Conservation (phyloP, 2,888 invertebrate genomes). For the Campoplex capitator region DNA sequence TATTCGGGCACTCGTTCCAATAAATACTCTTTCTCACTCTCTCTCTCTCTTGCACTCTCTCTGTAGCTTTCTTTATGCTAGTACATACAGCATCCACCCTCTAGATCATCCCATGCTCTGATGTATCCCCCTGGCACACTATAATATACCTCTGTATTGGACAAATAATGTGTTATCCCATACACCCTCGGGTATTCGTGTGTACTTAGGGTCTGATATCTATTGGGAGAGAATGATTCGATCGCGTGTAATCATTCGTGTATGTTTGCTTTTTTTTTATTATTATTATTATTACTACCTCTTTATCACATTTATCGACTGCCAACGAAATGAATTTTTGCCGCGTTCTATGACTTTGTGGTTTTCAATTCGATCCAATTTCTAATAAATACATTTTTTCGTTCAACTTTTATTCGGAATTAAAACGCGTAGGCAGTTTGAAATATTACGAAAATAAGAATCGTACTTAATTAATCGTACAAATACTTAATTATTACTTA, state of each 20-base stretch:
- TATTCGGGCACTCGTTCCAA: conserved; percentile 49
- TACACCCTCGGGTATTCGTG: conserved; percentile 40
- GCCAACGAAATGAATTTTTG: background rate
- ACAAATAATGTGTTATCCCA: conserved; percentile 60
- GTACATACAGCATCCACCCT: conserved; percentile 39
- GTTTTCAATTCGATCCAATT: background rate
- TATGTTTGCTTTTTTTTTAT: conserved; percentile 12
- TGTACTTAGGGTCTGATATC: conserved; percentile 56
- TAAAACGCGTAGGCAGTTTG: background rate
- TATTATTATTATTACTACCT: background rate
- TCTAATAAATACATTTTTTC: background rate
- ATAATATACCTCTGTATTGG: conserved; percentile 51
- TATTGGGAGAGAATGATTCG: conserved; percentile 46
- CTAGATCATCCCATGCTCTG: conserved; percentile 42
- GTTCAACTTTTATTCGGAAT: background rate
- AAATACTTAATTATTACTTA: background rate
- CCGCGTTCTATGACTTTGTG: background rate
- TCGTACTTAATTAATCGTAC: too few species aligned
- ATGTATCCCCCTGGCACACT: conserved; percentile 37
- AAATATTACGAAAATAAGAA: background rate
- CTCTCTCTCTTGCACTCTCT: background rate
- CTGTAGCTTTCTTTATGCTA: conserved; percentile 1
- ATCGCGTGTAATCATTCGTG: conserved; percentile 41
- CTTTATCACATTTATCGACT: background rate
- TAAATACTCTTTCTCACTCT: conserved; percentile 50